Percentiles rank a stretch among this genome's conserved stretches.
These are phyloP conservation scores for Romanogobio albipinnatus DNA, from an alignment of 2,113 vertebrate genomes.

Conservation along the genomic window DNA sequence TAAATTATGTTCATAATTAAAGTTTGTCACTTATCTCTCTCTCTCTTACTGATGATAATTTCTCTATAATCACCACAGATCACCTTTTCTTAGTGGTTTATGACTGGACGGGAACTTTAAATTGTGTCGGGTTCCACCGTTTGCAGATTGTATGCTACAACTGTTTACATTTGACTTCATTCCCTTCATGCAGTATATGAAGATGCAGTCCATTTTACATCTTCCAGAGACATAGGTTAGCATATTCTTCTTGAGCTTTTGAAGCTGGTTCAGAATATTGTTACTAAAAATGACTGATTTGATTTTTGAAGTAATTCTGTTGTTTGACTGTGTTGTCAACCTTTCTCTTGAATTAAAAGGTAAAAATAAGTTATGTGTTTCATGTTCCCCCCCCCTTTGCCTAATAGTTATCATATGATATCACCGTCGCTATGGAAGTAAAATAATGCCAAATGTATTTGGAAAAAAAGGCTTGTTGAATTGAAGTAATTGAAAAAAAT, in stretches of 20 bases:
- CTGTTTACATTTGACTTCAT: slow-evolving; percentile 1
- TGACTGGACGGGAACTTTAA: neutral
- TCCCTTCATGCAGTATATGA: neutral
- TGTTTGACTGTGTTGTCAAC: neutral
- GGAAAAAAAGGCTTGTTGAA: too few species aligned
- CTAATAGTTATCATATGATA: neutral
- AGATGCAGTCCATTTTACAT: neutral
- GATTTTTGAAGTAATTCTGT: slow-evolving; percentile 15
- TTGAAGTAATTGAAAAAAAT: too few species aligned
- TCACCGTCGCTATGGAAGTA: too few species aligned
- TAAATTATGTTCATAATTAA: neutral
- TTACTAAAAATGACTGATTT: neutral
- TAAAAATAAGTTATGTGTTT: neutral
- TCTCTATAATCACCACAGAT: neutral
- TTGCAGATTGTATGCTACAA: neutral
- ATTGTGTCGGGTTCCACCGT: neutral
- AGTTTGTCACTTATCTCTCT: neutral
- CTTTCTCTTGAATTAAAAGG: slow-evolving; percentile 29
- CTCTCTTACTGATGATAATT: neutral
- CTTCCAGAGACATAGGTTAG: neutral
- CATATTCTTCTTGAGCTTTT: slow-evolving; percentile 29
- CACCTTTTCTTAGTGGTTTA: neutral
- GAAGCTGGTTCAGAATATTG: slow-evolving; percentile 4
- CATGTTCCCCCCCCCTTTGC: neutral
- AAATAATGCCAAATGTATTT: too few species aligned